Percentiles rank a stretch among this genome's conserved stretches.
These are phyloP conservation scores for Esox lucius DNA, from an alignment of 2,797 vertebrate genomes.

Conservation along the genomic window DNA sequence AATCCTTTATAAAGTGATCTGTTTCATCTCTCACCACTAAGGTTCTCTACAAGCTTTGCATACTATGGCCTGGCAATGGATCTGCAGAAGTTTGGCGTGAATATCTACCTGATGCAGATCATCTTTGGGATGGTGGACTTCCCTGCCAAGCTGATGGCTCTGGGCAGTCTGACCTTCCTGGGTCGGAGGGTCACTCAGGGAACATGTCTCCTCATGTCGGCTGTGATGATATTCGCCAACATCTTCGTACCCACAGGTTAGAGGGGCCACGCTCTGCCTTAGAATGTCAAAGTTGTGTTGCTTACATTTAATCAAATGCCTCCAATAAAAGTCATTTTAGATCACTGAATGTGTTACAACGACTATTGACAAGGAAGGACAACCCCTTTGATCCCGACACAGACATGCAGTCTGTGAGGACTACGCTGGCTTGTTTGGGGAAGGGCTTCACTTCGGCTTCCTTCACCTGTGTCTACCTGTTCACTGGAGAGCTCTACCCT, in stretches of 20 bases:
- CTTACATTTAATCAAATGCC: too few species aligned
- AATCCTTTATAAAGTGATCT: neutral
- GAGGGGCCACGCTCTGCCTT: neutral
- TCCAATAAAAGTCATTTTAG: too few species aligned
- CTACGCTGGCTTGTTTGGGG: slow-evolving; percentile 77
- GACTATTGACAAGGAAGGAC: too few species aligned
- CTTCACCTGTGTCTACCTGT: slow-evolving; percentile 83
- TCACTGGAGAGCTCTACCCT: slow-evolving; percentile 84
- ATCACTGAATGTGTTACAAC: neutral
- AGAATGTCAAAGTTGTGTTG: too few species aligned
- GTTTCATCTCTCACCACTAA: slow-evolving; percentile 29
- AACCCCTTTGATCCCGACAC: slow-evolving; percentile 4
- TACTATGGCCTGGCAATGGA: slow-evolving; percentile 81
- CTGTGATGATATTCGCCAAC: slow-evolving; percentile 71
- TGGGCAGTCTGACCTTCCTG: slow-evolving; percentile 67
- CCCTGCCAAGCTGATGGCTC: slow-evolving; percentile 72
- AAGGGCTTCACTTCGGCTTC: slow-evolving; percentile 83
- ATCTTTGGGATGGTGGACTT: slow-evolving; percentile 78
- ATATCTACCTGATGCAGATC: slow-evolving; percentile 78
- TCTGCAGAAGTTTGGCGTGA: slow-evolving; percentile 80
- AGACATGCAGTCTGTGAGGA: slow-evolving; percentile 78
- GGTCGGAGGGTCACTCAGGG: slow-evolving; percentile 71
- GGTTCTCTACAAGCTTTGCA: slow-evolving; percentile 79
- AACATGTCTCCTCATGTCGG: slow-evolving; percentile 70
- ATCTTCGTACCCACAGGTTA: slow-evolving; percentile 75